Evolutionary conservation across 30 jellyfish, hydroid and myxozoan species (phyloP).

Genomic region (Aurelia sp.): DNA sequence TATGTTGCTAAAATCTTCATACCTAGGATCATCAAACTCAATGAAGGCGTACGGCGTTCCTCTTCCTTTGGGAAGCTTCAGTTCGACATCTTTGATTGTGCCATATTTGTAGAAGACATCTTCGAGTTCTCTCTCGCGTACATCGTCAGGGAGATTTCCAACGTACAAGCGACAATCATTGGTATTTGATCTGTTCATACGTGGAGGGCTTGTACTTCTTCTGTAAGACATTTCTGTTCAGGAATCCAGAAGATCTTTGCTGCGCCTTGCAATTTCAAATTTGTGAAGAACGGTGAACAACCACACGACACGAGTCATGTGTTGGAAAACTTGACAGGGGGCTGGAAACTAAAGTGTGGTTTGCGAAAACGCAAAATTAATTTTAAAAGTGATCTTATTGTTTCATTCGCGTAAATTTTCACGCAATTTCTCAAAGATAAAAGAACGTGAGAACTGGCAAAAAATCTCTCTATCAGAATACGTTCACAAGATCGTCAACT

Average conservation of each 20-base stretch:
- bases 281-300: no score
- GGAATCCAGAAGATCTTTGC: not conserved
- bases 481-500: no score
- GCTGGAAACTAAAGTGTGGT: no score
- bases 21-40: constrained; percentile 96
- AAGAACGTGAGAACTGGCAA: no score
- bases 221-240: constrained; percentile 30
- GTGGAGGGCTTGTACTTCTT: constrained; percentile 50
- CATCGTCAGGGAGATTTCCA: constrained; percentile 96
- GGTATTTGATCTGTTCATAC: constrained; percentile 76
- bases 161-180: constrained; percentile 88
- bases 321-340: no score
- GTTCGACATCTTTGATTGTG: constrained; percentile 72
- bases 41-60: constrained; percentile 93
- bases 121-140: constrained; percentile 85
- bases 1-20: not conserved
- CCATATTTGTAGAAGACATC: constrained; percentile 94
- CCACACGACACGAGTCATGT: no score
- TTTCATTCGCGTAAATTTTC: no score
- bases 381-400: no score
- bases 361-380: no score
- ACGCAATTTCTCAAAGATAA: no score
- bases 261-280: not conserved
- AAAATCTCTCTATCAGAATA: no score
- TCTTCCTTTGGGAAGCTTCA: constrained; percentile 78